Evolutionary conservation across 2,888 invertebrate species (phyloP).

Genomic region (Muschampia plurimacula): DNA sequence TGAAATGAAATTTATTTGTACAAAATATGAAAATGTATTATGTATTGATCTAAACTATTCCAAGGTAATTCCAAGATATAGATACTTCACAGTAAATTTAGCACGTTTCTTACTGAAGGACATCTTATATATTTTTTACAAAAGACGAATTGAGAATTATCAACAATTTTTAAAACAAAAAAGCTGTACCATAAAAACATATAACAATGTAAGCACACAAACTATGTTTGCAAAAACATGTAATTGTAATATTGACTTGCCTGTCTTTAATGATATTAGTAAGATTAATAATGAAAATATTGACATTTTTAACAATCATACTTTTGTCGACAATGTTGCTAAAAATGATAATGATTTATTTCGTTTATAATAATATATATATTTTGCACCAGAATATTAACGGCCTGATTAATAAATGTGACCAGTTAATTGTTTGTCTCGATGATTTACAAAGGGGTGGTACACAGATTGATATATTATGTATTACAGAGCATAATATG

Average conservation of each 20-base stretch:
- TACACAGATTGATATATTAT: not conserved
- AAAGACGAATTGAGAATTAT: not conserved
- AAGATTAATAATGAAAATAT: no score
- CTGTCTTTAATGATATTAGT: no score
- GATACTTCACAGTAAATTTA: not conserved
- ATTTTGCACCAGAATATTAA: no score
- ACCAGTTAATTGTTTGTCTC: no score
- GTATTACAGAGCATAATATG: no score
- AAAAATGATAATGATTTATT: no score
- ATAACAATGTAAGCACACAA: conserved; percentile 4
- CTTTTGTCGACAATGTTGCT: no score
- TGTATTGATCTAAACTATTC: not conserved
- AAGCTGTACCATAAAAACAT: not conserved
- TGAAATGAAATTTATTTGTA: conserved; percentile 12
- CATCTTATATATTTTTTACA: conserved; percentile 9
- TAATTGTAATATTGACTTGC: no score
- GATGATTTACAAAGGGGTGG: no score
- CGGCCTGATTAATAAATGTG: no score
- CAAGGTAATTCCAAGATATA: not conserved
- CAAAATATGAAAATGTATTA: not conserved
- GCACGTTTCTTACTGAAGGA: conserved; percentile 3
- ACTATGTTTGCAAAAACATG: not conserved
- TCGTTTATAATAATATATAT: no score
- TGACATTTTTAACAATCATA: no score
- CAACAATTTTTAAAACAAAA: not conserved